Evolutionary conservation across 2,888 invertebrate genomes (phyloP).

Genomic region (Parascotia fuliginaria): DNA sequence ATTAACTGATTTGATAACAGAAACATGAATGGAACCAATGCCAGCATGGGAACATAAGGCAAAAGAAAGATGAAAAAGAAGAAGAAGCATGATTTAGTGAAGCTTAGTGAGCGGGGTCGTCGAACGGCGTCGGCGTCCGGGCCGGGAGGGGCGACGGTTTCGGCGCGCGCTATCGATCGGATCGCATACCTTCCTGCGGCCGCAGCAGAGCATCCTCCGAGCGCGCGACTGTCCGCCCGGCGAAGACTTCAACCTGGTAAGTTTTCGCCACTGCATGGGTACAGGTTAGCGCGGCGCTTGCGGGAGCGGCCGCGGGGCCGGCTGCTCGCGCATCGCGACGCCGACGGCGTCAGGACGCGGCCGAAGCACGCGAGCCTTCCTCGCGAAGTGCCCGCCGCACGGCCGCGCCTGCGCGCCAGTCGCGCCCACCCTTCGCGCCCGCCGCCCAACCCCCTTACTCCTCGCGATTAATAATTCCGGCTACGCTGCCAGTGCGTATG

Average conservation of each 20-base stretch:
- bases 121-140: conserved; percentile 81
- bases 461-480: conserved; percentile 84
- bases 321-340: conserved; percentile 80
- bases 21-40: conserved; percentile 20
- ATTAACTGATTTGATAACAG: conserved; percentile 21
- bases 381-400: conserved; percentile 79
- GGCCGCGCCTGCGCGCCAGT: conserved; percentile 69
- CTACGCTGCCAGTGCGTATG: conserved; percentile 85
- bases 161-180: conserved; percentile 83
- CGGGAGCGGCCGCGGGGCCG: conserved; percentile 80
- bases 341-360: conserved; percentile 70
- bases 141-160: conserved; percentile 82
- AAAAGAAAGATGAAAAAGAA: conserved; percentile 41
- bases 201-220: conserved; percentile 97
- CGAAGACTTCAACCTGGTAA: conserved; percentile 91
- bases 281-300: conserved; percentile 87
- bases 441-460: conserved; percentile 73
- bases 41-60: conserved; percentile 14
- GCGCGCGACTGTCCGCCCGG: conserved; percentile 88
- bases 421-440: conserved; percentile 56
- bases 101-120: conserved; percentile 78
- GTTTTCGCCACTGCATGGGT: conserved; percentile 95
- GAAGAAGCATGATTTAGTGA: conserved; percentile 63
- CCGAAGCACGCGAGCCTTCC: conserved; percentile 81
- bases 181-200: conserved; percentile 94